These are phyloP conservation scores for Paralvinella palmiformis DNA, from an alignment of 1,140 invertebrate species.

Conservation along the genomic window DNA sequence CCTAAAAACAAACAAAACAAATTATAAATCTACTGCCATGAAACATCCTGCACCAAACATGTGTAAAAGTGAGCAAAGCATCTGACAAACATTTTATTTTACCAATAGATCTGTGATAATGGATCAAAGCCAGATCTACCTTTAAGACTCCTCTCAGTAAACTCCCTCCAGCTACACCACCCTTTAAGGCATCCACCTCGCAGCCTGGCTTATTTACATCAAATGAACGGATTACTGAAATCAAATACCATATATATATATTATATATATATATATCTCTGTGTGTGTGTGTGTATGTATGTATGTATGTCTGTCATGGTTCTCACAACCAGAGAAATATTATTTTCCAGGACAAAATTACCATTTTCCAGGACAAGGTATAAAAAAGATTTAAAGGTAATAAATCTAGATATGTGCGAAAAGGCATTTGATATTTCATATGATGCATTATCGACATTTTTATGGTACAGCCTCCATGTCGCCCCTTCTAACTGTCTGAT, in stretches of 20 bases:
- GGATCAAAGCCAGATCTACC: constrained; percentile 53
- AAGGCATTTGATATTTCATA: neutral
- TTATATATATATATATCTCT: no score
- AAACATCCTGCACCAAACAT: neutral
- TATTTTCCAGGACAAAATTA: no score
- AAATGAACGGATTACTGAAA: constrained; percentile 89
- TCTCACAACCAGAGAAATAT: no score
- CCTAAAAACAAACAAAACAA: constrained; percentile 47
- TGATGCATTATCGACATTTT: no score
- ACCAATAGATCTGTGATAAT: neutral
- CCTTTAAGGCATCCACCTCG: constrained; percentile 96
- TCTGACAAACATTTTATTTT: neutral
- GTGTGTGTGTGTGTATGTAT: no score
- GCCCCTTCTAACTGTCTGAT: no score
- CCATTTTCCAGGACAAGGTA: no score
- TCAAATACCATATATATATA: constrained; percentile 6
- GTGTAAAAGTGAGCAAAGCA: neutral
- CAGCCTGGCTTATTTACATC: constrained; percentile 99
- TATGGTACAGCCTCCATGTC: no score
- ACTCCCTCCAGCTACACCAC: constrained; percentile 97
- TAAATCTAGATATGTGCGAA: neutral
- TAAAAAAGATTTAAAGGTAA: no score
- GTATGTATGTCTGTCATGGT: no score
- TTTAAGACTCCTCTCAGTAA: constrained; percentile 91
- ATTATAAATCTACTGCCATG: neutral